Base-by-base conservation (phyloP, 2,888 invertebrate species). In the Atethmia centrago region DNA sequence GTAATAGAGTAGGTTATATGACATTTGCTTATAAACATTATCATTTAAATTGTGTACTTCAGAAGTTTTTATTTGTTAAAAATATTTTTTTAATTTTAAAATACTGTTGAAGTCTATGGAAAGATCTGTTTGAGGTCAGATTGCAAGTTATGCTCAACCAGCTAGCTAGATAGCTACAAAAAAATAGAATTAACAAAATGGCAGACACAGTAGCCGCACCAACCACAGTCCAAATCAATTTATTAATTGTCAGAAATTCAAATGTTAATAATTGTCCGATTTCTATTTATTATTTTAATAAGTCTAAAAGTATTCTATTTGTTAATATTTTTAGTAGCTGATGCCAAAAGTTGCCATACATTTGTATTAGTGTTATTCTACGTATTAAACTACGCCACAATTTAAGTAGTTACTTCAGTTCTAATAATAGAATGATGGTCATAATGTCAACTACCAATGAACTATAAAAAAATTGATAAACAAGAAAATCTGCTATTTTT, bases 11-110 rank as follows among this genome's bases (percentile, higher is more conserved):
- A 53, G n/a, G 42, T 45, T 71, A 49, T n/a, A 51, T 53, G 47
- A 75, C 49, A 77, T 79, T 84, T 76, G 69, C 84, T 84, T 84
- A 84, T 84, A 84, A 82, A 84, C 85, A 82, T 84, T 82, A 82
- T 77, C 25, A 66, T 74, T 62, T 78, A 45, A 62, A 61, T 65
- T 62, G 55, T 69, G 49, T 65, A 64, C 59, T 77, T 62, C 1
- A 9, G 53, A 42, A n/a, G n/a, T 31, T 31, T 12, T 16, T 16
- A 12, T 47, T 31, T 12, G n/a, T 28, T 28, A 67, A 68, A 47
- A 40, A 16, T 16, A 28, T 28, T 14, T 14, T 53, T 31, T 62
- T 51, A 1, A 7, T 65, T 10, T 0, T 49, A 21, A 55, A 47
- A 61, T 73, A 21, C 8, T 74, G 16, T 64, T 40, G 31, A 47